A percentile compares a stretch with the other conserved stretches of the same genome.
These are phyloP conservation scores for Erethizon dorsatum DNA, from an alignment of 2,797 vertebrate genomes.

Conservation along the genomic window DNA sequence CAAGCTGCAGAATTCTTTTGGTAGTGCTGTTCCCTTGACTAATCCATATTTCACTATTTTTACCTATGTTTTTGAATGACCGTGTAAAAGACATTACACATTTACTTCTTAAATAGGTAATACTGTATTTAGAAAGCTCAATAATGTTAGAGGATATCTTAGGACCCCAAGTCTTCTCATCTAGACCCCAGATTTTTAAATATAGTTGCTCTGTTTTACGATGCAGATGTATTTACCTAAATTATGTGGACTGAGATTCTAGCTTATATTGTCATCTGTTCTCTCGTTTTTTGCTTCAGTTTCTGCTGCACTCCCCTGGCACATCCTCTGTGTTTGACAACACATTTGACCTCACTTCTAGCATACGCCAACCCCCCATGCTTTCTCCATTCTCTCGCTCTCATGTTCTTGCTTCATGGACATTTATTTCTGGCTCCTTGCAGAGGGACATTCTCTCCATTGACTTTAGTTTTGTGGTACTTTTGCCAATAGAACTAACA, in stretches of 20 bases:
- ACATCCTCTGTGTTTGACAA: neutral
- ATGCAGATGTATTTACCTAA: neutral
- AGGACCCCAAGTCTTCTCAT: neutral
- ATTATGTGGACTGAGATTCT: neutral
- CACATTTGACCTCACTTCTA: neutral
- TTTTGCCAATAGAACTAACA: neutral
- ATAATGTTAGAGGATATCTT: neutral
- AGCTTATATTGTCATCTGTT: neutral
- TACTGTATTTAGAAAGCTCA: neutral
- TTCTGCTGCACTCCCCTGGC: neutral
- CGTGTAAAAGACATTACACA: neutral
- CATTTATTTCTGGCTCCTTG: neutral
- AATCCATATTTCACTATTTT: slow-evolving; percentile 20
- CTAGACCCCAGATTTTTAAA: neutral
- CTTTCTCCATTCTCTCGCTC: neutral
- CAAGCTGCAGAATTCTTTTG: neutral
- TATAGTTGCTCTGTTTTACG: neutral
- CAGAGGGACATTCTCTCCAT: neutral
- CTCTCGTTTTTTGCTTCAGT: neutral
- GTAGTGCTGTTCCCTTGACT: neutral
- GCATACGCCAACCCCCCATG: neutral
- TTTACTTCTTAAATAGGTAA: neutral
- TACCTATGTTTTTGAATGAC: neutral
- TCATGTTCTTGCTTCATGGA: neutral
- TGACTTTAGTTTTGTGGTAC: neutral